A percentile compares a stretch with the other conserved stretches of the same genome.
Evolutionary conservation across 2,888 invertebrate species (phyloP).

Genomic region (Heliconius cydno): DNA sequence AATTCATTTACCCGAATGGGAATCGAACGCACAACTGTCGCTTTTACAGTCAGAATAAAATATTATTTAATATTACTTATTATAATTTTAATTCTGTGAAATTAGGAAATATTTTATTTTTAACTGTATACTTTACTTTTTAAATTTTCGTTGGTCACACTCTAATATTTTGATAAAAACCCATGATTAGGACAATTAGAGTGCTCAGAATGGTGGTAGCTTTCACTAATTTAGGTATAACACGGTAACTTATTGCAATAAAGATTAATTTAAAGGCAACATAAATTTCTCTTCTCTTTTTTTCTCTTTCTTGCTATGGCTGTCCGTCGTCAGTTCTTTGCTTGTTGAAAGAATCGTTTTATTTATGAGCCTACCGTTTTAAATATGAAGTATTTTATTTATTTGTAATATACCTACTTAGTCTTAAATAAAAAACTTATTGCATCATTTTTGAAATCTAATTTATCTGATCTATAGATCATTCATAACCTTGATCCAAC

Average conservation of each 20-base stretch:
- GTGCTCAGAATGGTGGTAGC: background rate
- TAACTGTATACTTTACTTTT: background rate
- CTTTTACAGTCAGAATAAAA: too few relatives aligned
- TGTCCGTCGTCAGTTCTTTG: background rate
- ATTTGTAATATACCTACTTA: background rate
- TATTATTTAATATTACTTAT: too few relatives aligned
- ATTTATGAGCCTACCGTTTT: background rate
- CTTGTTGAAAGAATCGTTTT: background rate
- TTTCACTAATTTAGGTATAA: background rate
- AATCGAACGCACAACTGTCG: too few relatives aligned
- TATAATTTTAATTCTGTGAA: too few relatives aligned
- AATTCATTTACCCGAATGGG: too few relatives aligned
- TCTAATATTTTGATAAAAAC: conserved; percentile 9
- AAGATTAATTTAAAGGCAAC: background rate
- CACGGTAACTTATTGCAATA: background rate
- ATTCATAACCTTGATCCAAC: conserved; percentile 18
- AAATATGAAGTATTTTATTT: background rate
- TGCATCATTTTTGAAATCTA: conserved; percentile 6
- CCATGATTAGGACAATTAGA: background rate
- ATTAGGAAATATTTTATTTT: background rate
- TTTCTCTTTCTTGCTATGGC: background rate
- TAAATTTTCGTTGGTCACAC: background rate
- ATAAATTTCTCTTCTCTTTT: background rate
- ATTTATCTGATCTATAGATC: conserved; percentile 16
- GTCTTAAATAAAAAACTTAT: background rate